Evolutionary conservation across 2,888 invertebrate species (phyloP), one percentile per base, ranked within the genome.

Genomic region (Ariolimax columbianus): DNA sequence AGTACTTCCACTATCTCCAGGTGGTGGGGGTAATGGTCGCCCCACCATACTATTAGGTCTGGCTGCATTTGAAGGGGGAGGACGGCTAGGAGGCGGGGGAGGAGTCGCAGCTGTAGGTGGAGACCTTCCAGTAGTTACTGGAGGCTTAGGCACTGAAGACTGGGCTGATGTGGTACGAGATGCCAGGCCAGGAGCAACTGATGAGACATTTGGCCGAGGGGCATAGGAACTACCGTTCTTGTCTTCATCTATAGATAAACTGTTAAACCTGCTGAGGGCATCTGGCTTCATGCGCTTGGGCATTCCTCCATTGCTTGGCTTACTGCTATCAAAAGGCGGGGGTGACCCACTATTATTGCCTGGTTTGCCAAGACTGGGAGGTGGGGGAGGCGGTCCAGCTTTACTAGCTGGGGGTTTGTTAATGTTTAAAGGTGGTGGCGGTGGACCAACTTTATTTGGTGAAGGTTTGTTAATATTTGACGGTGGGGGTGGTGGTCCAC

Each of bases 401-500:
- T 81, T 85, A 79, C 81, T 82, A 26, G 40, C 59, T 73, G 73
- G 43, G 97, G 83, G 83, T 81, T 85, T 87, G 68, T 55, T 77
- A n/a, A 66, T 79, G 81, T 81, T 84, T 43, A 84, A 80, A 30
- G 87, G 79, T 47, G 88, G 86, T 19, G 88, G 88, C 1, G 89
- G 87, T 63, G 63, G 63, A 9, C 63, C 63, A 72, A 40, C 26
- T 77, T 81, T 84, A 78, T 83, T 84, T 11, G 38, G 59, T 78
- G 73, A 66, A 97, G 83, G 82, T 81, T 85, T 87, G 77, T 51
- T 77, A 51, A 66, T 75, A 82, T 82, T 85, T 43, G 86, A 82
- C 23, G 86, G 81, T 43, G 88, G 85, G 19, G 88, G 89, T 11
- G 89, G 88, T 30, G 88, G 88, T 86, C 85, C 87, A n/a, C 96